Percentiles rank a stretch among this genome's conserved stretches.
phyloP scores from a whole-genome alignment of 2,113 vertebrate species.

The Charina bottae region DNA sequence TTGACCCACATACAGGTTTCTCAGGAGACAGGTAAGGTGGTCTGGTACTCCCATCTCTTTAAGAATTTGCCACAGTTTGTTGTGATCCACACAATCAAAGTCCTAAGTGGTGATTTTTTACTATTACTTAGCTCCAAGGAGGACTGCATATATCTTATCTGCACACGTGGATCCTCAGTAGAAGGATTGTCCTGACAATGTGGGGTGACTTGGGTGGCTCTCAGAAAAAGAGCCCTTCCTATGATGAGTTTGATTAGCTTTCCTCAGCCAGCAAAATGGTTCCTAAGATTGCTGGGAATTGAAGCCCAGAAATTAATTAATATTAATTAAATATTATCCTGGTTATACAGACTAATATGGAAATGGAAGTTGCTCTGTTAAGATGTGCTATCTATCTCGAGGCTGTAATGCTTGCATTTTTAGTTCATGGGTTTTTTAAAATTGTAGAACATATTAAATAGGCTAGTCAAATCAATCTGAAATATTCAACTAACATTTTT shows the following conservation, averaged over 20 bases:
- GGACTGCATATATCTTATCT: background rate
- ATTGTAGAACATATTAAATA: background rate
- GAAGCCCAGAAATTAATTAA: background rate
- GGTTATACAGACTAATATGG: background rate
- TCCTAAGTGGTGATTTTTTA: background rate
- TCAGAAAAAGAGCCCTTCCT: background rate
- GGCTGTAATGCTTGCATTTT: background rate
- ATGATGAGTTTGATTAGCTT: background rate
- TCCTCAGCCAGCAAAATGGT: background rate
- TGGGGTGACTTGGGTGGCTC: background rate
- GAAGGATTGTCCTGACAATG: background rate
- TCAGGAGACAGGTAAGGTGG: no score
- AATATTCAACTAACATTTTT: slow-evolving; percentile 6
- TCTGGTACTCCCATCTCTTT: no score
- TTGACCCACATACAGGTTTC: no score
- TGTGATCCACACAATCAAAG: no score
- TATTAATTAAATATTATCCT: background rate
- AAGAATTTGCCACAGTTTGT: no score
- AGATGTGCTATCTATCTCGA: accelerated
- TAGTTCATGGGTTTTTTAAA: background rate
- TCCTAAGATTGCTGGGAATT: background rate
- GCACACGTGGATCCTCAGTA: background rate
- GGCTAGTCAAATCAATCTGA: slow-evolving; percentile 1
- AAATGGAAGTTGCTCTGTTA: background rate
- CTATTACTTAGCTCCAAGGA: background rate